Base-by-base conservation (phyloP, 2,888 invertebrate genomes). In the Drosophila lacicola region DNA sequence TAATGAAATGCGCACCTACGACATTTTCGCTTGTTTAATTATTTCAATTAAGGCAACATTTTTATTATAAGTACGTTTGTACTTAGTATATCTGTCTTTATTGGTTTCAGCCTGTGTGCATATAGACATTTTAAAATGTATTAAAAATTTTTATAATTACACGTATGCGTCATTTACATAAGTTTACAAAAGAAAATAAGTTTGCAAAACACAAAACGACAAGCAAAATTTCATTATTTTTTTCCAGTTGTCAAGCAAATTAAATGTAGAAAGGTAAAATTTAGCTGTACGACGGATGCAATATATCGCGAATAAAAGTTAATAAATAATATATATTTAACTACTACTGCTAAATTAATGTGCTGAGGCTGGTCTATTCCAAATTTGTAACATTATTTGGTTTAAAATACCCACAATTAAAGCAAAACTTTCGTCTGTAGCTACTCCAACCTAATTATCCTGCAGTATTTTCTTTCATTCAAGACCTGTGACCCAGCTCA, bases 1-100 rank as follows among this genome's bases (percentile, higher is more conserved):
- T 69, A 87, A 74, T 80, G 58, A 79, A 84, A 67, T 64, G 67
- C 58, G 17, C 80, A 82, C 64, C 67, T 73, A 69, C 70, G 66
- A 69, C 49, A 74, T 67, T 82, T 72, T 68, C 55, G 55, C 69
- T 47, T 68, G 55, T 70, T 88, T 76, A 88, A 88, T 88, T 88
- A 82, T 82, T 85, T 82, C 80, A 88, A 85, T 75, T 63, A 74
- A 63, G 66, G 65, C 70, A 74, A 51, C 67, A 74, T 69, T 68
- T 70, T 63, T 44, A 70, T 56, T 60, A 54, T 41, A 60, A 45
- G 37, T 34, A 13, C 19, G 39, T 29, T 29, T 29, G 8, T n/a
- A 10, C n/a, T n/a, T 3, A 17, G 17, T 45, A 13, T 21, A 17
- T 13, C 14, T 13, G 1, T 11, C 3, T 57, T 11, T n/a, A n/a